phyloP scores from a whole-genome alignment of 2,113 vertebrate genomes.

The Strix aluco region DNA sequence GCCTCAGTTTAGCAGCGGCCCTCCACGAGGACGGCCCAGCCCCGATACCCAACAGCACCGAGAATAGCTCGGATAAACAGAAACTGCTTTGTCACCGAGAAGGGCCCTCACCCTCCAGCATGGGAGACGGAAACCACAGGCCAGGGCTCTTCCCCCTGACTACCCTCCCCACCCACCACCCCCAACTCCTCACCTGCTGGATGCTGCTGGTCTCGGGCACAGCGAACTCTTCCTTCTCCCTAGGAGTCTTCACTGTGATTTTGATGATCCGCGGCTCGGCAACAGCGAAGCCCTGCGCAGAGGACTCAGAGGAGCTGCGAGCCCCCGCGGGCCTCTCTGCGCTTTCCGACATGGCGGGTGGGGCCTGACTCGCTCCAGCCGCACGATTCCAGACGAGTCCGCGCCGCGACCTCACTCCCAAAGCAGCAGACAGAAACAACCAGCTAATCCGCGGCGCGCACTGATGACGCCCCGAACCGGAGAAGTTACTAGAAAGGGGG shows the following conservation, averaged over 20 bases:
- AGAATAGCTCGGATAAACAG: background rate
- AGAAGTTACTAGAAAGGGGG: conserved; percentile 71
- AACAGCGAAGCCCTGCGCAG: conserved; percentile 19
- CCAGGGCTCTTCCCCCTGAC: background rate
- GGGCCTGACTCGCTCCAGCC: background rate
- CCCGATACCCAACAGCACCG: background rate
- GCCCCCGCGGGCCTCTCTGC: conserved; percentile 58
- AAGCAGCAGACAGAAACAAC: background rate
- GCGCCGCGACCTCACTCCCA: background rate
- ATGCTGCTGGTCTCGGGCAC: conserved; percentile 80
- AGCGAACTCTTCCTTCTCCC: conserved; percentile 79
- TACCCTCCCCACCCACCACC: background rate
- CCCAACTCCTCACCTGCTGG: conserved; percentile 76
- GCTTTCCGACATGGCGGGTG: conserved; percentile 68
- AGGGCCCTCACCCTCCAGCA: background rate
- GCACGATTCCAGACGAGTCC: background rate
- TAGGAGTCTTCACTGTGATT: conserved; percentile 79
- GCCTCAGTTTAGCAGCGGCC: background rate
- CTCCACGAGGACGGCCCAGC: background rate
- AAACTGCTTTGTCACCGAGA: background rate
- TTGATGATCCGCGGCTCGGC: conserved; percentile 74
- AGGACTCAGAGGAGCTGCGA: conserved; percentile 34
- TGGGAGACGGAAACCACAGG: background rate
- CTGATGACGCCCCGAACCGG: conserved; percentile 47
- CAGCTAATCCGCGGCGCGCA: background rate